Evolutionary conservation across 2,113 vertebrate genomes (phyloP), one percentile per base, ranked within the genome.

Genomic region (Tachysurus vachellii): DNA sequence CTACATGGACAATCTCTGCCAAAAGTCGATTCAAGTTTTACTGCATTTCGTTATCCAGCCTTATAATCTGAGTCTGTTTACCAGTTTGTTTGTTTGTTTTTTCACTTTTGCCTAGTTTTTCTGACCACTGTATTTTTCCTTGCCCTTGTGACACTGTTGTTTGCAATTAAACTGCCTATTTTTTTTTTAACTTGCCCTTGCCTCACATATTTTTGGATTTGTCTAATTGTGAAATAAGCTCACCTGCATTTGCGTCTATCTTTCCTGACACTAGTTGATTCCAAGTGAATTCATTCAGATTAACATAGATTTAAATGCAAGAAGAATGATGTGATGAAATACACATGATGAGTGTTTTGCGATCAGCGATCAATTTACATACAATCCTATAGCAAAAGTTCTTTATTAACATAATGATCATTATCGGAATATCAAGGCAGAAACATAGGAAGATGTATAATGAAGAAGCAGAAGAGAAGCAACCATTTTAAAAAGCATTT

Each of bases 291-390:
- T 42, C 6, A 71, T 71, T 42, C 42, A 26, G n/a, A 66, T n/a
- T 3, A n/a, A 66, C 62, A 16, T n/a, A 68, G 64, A 5, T 68
- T 68, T 31, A 14, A 68, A 68, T 31, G n/a, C 4, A 68, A 31
- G 12, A 68, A 31, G n/a, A 68, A 28, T 1, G 9, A 9, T 17
- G 57, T 61, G 7, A 8, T 19, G 28, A 31, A 68, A 11, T 16
- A 31, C 23, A 11, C n/a, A 31, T 68, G 64, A 16, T 9, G 64
- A 68, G 17, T 31, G 28, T 11, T 31, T 68, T 68, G n/a, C n/a
- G n/a, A n/a, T n/a, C n/a, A n/a, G n/a, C n/a, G n/a, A n/a, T n/a
- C 26, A 36, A 36, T 59, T 76, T 68, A 47, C 76, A 83, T 70
- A 53, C 47, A 50, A 70, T 54, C 47, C 26, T 66, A 54, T n/a